Evolutionary conservation across 92 coral and sea anemone species (phyloP), one percentile per base, ranked within the genome.

Genomic region (Umimayanthus kanabou): DNA sequence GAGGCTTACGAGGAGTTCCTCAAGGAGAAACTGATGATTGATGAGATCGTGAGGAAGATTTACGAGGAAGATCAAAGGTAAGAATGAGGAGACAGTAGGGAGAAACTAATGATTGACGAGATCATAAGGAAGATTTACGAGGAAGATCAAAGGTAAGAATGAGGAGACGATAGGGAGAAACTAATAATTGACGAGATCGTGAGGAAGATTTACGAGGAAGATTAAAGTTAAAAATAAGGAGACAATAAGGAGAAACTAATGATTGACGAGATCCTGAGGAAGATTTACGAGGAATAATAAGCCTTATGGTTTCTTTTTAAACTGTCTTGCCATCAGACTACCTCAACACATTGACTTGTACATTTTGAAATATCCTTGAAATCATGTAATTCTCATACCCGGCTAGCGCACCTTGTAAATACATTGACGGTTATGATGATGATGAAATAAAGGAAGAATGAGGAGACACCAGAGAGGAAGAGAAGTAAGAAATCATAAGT

Each of bases 101-200:
- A 95, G 88, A 97, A 97, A 86, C 90, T 97, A 43, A 97, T 97
- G 99, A 97, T 94, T 89, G 98, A 97, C 89, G 99, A 97, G 80
- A 97, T 95, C 80, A 97, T 97, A 20, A 82, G 98, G 72, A 97
- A 97, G 94, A 95, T 97, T 77, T 97, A 97, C 72, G 99, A 97
- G 71, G 99, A 97, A 87, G 99, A 95, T 83, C 95, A 97, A 80
- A 93, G 98, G 98, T 93, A 74, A 73, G 90, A 11, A 45, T 3
- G 29, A 9, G 11, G 9, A 15, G 66, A 57, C 5, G 15, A 53
- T 42, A 40, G 13, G 20, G 40, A 28, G 72, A 6, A 25, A 85
- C 90, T 97, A 53, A 97, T 97, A 98, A 97, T 97, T 90, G 99
- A 97, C 87, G 99, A 97, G 80, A 97, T 97, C 74, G 98, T 97